Percentiles rank a stretch among this genome's conserved stretches.
Evolutionary conservation across 2,797 vertebrate genomes (phyloP).

Genomic region (Mastacembelus armatus): DNA sequence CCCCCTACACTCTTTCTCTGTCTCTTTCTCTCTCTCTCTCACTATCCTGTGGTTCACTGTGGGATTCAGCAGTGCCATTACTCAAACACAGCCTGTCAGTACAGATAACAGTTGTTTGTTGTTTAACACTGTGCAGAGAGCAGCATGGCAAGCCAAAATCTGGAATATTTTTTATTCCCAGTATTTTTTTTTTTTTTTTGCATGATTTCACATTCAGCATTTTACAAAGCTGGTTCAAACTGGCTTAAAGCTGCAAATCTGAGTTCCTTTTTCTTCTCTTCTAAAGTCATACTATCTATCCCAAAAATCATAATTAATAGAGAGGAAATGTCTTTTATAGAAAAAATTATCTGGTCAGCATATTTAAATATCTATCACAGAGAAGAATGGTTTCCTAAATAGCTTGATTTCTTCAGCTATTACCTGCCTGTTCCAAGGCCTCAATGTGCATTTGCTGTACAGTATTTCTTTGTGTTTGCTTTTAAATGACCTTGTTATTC

Average conservation of each 20-base stretch:
- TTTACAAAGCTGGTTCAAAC: conserved; percentile 37
- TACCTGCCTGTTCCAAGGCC: conserved; percentile 31
- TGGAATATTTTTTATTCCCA: conserved; percentile 40
- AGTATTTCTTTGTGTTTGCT: conserved; percentile 46
- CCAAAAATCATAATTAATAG: conserved; percentile 49
- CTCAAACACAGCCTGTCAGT: conserved; percentile 73
- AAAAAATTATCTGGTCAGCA: conserved; percentile 50
- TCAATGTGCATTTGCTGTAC: conserved; percentile 44
- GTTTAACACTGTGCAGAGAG: conserved; percentile 69
- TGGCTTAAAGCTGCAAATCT: conserved; percentile 20
- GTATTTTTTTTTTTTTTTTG: conserved; percentile 25
- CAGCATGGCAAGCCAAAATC: conserved; percentile 50
- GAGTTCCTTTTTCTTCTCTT: neutral
- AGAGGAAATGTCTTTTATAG: conserved; percentile 14
- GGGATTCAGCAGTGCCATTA: conserved; percentile 68
- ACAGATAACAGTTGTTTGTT: conserved; percentile 70
- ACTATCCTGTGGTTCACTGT: conserved; percentile 55
- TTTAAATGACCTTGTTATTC: conserved; percentile 18
- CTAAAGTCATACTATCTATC: conserved; percentile 42
- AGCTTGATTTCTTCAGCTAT: conserved; percentile 22
- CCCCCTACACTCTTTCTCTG: neutral
- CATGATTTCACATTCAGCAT: conserved; percentile 48
- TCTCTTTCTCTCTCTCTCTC: conserved; percentile 2
- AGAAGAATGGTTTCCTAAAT: conserved; percentile 26
- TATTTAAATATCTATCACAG: conserved; percentile 44